phyloP scores from a whole-genome alignment of 2,113 vertebrate genomes.

The Nothobranchius furzeri region DNA sequence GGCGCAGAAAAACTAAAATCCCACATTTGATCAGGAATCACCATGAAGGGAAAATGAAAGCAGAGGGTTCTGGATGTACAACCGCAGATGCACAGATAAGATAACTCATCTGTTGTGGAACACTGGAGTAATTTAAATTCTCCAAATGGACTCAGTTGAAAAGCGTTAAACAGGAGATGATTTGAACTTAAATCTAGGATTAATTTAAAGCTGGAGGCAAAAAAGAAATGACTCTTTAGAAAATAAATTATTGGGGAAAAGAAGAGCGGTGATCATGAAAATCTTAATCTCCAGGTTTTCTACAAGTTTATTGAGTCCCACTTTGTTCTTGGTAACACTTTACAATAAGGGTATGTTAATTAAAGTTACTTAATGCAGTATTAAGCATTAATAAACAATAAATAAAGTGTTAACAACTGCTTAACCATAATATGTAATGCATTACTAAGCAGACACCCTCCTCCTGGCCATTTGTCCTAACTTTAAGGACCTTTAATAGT shows the following conservation, averaged over 20 bases:
- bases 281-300: no score
- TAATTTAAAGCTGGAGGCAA: constrained; percentile 24
- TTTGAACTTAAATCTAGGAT: constrained; percentile 37
- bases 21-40: constrained; percentile 14
- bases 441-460: no score
- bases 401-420: no score
- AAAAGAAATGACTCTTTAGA: not conserved
- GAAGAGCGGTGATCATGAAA: not conserved
- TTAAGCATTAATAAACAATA: no score
- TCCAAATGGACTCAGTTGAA: constrained; percentile 6
- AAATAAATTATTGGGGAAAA: not conserved
- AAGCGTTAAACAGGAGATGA: constrained; percentile 2
- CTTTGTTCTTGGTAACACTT: no score
- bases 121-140: not conserved
- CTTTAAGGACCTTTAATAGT: no score
- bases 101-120: constrained; percentile 8
- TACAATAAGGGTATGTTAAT: no score
- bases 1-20: constrained; percentile 16
- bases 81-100: constrained; percentile 28
- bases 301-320: no score
- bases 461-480: no score
- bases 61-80: not conserved
- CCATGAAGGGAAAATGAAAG: constrained; percentile 16
- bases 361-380: no score
- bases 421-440: no score